A percentile compares a stretch with the other conserved stretches of the same genome.
phyloP scores from a whole-genome alignment of 2,113 vertebrate genomes.

The Leucoraja erinaceus region DNA sequence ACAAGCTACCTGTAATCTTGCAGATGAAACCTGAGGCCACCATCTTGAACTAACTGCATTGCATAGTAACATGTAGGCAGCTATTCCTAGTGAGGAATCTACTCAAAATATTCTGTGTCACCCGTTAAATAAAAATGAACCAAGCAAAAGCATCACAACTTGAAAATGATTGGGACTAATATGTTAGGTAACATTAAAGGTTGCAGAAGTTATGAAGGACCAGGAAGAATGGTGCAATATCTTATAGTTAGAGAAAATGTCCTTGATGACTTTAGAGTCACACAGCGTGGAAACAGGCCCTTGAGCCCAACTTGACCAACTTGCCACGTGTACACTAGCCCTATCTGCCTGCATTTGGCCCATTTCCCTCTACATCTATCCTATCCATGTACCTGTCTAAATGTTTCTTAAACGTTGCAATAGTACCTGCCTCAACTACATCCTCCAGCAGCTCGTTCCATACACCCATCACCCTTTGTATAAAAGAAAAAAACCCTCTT shows the following conservation, averaged over 20 bases:
- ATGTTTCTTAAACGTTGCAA: no score
- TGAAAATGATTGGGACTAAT: neutral
- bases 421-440: no score
- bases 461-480: no score
- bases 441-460: no score
- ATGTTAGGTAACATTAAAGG: neutral
- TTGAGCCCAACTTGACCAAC: no score
- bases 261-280: neutral
- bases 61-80: neutral
- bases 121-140: neutral
- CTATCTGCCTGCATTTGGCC: no score
- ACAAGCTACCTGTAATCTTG: neutral
- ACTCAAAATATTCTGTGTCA: neutral
- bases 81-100: neutral
- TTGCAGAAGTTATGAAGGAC: neutral
- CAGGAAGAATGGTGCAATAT: neutral
- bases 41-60: neutral
- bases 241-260: neutral
- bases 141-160: neutral
- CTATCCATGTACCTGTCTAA: no score
- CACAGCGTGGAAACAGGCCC: no score
- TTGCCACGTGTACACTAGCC: no score
- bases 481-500: no score
- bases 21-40: neutral
- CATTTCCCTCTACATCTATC: no score